Base-by-base conservation (phyloP, 2,113 vertebrate genomes). In the Amphilophus citrinellus region DNA sequence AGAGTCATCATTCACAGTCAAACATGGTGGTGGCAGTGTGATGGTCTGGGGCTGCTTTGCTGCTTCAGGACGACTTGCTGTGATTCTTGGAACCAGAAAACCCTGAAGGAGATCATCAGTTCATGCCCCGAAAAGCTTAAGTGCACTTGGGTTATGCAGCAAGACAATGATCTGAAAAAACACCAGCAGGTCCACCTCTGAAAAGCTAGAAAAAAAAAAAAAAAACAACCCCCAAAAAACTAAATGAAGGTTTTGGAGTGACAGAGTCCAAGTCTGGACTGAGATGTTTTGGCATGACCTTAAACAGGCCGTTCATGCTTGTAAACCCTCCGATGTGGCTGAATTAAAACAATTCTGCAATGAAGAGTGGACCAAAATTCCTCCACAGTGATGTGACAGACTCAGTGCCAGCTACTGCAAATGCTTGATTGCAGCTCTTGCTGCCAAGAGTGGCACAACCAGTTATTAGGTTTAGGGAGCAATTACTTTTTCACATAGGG, bases 341-440 rank as follows among this genome's bases (percentile, higher is more conserved):
- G 37, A 66, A 24, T 65, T 65, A 42, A 39, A 65, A 65, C 62
- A 65, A 20, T 42, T 24, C n/a, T 65, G 0, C 24, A 24, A 44
- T 44, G 37, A 66, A 15, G 7, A 66, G 22, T 0, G 62, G 37
- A n/a, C 37, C 62, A 0, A 4, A 39, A 66, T 24, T 66, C n/a
- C 39, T 66, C 63, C 42, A 66, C 2, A 66, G 63, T 44, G 13
- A 44, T 17, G n/a, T 66, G 63, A 66, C 42, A 44, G 37, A 66
- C 62, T 66, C 37, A 66, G 0, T 44, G n/a, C n/a, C 13, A 65
- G 37, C n/a, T 65, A 66, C 42, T n/a, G 22, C 62, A 66, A 66
- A 44, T 0, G 3, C n/a, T 24, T 44, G 62, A 15, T 22, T 66
- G 1, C 63, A 44, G 63, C 10, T 66, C 37, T 5, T n/a, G 0